These are phyloP conservation scores for Carassius auratus DNA, from an alignment of 2,113 vertebrate species.

Conservation along the genomic window DNA sequence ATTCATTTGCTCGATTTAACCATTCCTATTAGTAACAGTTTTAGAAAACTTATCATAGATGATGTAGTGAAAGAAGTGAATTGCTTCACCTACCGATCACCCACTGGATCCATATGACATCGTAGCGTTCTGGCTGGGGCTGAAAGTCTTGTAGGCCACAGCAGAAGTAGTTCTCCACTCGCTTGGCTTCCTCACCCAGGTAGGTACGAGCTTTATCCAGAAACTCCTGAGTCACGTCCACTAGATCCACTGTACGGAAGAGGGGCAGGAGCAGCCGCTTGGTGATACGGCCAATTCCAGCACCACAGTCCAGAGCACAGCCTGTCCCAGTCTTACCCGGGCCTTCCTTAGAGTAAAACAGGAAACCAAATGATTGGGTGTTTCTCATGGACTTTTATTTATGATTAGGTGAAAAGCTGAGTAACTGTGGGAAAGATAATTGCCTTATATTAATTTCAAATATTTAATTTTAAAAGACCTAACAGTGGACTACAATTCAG, in stretches of 20 bases:
- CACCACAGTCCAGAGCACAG: slow-evolving; percentile 92
- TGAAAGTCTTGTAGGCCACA: slow-evolving; percentile 91
- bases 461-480: neutral
- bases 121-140: slow-evolving; percentile 83
- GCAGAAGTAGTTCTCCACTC: slow-evolving; percentile 91
- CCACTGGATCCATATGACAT: slow-evolving; percentile 99
- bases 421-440: neutral
- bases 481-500: neutral
- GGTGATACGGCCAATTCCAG: slow-evolving; percentile 92
- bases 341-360: slow-evolving; percentile 77
- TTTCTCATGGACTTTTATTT: neutral
- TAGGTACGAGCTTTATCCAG: slow-evolving; percentile 88
- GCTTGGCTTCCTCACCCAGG: slow-evolving; percentile 86
- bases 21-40: no score
- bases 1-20: neutral
- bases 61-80: neutral
- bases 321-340: slow-evolving; percentile 79
- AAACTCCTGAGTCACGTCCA: slow-evolving; percentile 93
- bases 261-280: slow-evolving; percentile 91
- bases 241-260: slow-evolving; percentile 90
- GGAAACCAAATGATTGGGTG: neutral
- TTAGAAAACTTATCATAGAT: no score
- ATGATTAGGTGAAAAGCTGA: neutral
- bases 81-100: slow-evolving; percentile 86
- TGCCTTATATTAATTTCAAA: no score